Evolutionary conservation across 2,113 vertebrate genomes (phyloP).

Genomic region (Nibea coibor): DNA sequence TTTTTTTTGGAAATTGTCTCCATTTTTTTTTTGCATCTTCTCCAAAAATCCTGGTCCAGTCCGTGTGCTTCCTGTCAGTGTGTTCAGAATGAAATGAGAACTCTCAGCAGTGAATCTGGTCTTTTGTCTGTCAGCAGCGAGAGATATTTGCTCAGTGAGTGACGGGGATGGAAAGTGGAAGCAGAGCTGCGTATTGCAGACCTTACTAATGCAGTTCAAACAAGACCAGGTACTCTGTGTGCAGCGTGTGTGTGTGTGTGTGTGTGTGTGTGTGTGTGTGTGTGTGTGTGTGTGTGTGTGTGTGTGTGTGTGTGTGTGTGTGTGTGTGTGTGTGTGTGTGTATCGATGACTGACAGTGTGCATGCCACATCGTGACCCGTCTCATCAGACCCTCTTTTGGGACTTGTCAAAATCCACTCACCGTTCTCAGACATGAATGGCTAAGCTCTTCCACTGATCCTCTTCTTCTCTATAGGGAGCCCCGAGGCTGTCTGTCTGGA

Average conservation of each 20-base stretch:
- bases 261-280: conserved; percentile 17
- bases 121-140: conserved; percentile 25
- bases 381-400: conserved; percentile 60
- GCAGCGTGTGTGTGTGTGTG: conserved; percentile 33
- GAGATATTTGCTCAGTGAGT: conserved; percentile 22
- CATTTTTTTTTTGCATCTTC: background rate
- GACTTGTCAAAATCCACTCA: conserved; percentile 74
- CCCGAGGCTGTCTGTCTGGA: conserved; percentile 17
- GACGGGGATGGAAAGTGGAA: conserved; percentile 20
- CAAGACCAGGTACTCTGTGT: conserved; percentile 23
- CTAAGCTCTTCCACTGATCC: conserved; percentile 56
- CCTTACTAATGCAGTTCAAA: conserved; percentile 30
- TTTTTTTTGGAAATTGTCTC: background rate
- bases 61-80: background rate
- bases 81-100: background rate
- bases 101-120: background rate
- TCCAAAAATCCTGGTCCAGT: background rate
- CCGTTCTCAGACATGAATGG: conserved; percentile 58
- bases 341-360: conserved; percentile 33
- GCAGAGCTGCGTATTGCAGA: conserved; percentile 11
- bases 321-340: conserved; percentile 11
- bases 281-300: conserved; percentile 19
- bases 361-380: conserved; percentile 38
- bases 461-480: conserved; percentile 24
- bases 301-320: conserved; percentile 10